Evolutionary conservation across 2,888 invertebrate species (phyloP), one percentile per base, ranked within the genome.

Genomic region (Stenodera caucasica): DNA sequence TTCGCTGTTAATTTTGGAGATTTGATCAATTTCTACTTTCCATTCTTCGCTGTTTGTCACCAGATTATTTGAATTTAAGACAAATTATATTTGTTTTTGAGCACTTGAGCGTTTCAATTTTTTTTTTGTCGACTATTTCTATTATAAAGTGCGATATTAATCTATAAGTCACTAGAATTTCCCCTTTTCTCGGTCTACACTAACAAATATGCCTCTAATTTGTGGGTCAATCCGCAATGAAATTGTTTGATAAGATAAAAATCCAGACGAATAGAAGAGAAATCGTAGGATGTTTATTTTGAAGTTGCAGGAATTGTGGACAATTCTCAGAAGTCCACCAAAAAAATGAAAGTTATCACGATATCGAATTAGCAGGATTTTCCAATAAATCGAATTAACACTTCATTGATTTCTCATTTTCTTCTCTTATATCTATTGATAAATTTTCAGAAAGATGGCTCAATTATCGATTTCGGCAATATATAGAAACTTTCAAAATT

Each of bases 271-370:
- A n/a, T n/a, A n/a, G n/a, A n/a, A n/a, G n/a, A n/a, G n/a, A n/a
- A n/a, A n/a, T n/a, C n/a, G n/a, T n/a, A n/a, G n/a, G n/a, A n/a
- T n/a, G n/a, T n/a, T n/a, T n/a, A n/a, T n/a, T n/a, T n/a, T n/a
- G n/a, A n/a, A n/a, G n/a, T n/a, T n/a, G n/a, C n/a, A n/a, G n/a
- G n/a, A n/a, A n/a, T 56, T 14, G 26, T 18, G 12, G 23, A 45
- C 4, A 45, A 56, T 60, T 32, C 49, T 55, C 33, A 29, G 23
- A 60, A 55, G 60, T 55, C 53, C 53, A 51, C 53, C 57, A 35
- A 51, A 60, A 45, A 60, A 60, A 60, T 60, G 57, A 60, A 60
- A 60, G 60, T 60, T 53, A 57, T 57, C 53, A 57, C 57, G 57
- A 57, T 57, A 60, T 60, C 60, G 49, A 37, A 55, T 57, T 57